Base-by-base conservation (phyloP, 2,797 vertebrate species). In the Gymnoscopelus braueri region DNA sequence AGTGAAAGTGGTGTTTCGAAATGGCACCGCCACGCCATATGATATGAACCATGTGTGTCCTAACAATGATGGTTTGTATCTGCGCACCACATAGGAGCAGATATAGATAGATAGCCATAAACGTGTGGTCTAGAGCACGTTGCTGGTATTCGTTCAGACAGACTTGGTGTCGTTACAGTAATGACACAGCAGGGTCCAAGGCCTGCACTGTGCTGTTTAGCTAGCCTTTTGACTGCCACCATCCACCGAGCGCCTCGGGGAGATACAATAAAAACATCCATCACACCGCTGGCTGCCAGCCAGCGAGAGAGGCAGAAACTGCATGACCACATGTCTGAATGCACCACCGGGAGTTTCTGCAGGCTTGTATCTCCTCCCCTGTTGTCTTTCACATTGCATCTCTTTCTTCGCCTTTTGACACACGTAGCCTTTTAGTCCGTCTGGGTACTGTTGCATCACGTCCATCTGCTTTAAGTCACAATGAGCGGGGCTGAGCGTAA, bases 391-490 rank as follows among this genome's bases (percentile, higher is more conserved):
- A 65, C 60, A 69, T 26, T 60, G 63, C 10, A 39, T 60, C 58
- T 81, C 39, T 72, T 69, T 74, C 61, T 32, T 50, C 54, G 56
- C 32, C 29, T 13, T 6, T 53, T 66, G 49, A 53, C 68, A 65
- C 62, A 53, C 47, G 14, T 50, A 39, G 66, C 39, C 54, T 29
- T 5, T 55, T 61, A 64, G 29, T 68, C 73, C 63, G 69, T 72
- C 84, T 63, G 51, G 73, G 52, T 76, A 64, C 65, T 62, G 61
- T 44, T 83, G 83, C 76, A 72, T 84, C 85, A 82, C 65, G 68
- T 14, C 55, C 81, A 55, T 74, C 91, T 92, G 91, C 73, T 87
- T 91, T 81, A 76, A 83, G 80, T 94, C 89, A 82, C 79, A 39
- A 19, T 65, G 56, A 44, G 44, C 39, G 78, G 35, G 63, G 49